Percentiles rank a stretch among this genome's conserved stretches.
phyloP scores from a whole-genome alignment of 2,113 vertebrate species.

The Myotis brandtii region DNA sequence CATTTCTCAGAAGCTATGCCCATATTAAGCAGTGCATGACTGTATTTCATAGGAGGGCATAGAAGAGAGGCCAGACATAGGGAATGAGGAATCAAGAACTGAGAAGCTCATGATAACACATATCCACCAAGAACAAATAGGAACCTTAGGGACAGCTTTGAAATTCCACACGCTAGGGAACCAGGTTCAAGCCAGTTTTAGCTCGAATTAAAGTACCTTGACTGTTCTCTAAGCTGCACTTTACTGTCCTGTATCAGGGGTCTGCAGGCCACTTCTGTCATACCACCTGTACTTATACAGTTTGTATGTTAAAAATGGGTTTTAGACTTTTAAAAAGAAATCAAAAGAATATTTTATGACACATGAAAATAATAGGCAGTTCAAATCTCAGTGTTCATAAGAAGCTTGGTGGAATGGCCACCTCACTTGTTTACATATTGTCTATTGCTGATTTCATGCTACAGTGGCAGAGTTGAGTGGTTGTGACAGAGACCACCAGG shows the following conservation, averaged over 20 bases:
- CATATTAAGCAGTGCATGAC: neutral
- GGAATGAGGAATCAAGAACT: neutral
- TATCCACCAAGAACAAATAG: neutral
- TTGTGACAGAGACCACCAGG: neutral
- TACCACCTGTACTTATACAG: neutral
- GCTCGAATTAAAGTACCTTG: neutral
- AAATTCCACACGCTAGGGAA: neutral
- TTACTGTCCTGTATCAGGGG: neutral
- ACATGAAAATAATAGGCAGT: neutral
- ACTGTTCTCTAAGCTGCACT: neutral
- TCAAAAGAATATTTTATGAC: neutral
- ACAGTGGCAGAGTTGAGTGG: neutral
- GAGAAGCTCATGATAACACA: neutral
- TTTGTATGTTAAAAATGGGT: neutral
- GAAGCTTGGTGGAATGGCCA: neutral
- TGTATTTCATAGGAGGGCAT: neutral
- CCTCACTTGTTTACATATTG: neutral
- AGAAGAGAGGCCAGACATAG: neutral
- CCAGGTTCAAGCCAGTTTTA: neutral
- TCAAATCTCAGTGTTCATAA: constrained; percentile 24
- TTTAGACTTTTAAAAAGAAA: neutral
- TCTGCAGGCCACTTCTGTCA: neutral
- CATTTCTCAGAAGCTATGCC: neutral
- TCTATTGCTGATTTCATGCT: neutral
- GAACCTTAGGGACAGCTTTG: neutral